These are phyloP conservation scores for Halocynthia roretzi DNA, from an alignment of 23 tunicate genomes.

Conservation along the genomic window DNA sequence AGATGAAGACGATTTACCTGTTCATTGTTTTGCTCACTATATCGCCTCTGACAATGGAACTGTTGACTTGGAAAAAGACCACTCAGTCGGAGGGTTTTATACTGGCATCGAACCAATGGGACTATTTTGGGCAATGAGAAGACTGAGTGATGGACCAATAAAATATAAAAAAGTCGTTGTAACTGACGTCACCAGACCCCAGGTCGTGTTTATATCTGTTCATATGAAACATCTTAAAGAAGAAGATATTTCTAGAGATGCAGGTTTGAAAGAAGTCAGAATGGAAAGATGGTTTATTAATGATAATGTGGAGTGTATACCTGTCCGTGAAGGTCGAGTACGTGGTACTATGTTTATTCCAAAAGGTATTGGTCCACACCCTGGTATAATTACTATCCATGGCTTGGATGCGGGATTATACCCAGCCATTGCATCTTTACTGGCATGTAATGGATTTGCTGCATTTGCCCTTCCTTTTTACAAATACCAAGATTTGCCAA, in stretches of 20 bases:
- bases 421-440: neutral
- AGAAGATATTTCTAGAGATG: too few species aligned
- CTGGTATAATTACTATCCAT: neutral
- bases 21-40: neutral
- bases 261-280: neutral
- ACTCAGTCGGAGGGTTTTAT: neutral
- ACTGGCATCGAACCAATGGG: slow-evolving; percentile 5
- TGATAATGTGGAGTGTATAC: neutral
- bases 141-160: neutral
- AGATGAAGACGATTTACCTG: too few species aligned
- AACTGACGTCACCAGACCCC: too few species aligned
- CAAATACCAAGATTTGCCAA: neutral
- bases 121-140: neutral
- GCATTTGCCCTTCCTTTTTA: neutral
- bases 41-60: neutral
- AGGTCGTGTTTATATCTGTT: too few species aligned
- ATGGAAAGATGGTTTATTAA: neutral
- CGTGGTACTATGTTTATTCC: neutral
- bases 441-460: neutral
- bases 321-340: neutral
- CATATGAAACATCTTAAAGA: too few species aligned
- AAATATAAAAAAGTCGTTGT: too few species aligned
- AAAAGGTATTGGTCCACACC: neutral
- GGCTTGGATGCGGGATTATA: neutral
- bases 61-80: neutral